These are phyloP conservation scores for Beroe ovata DNA, from an alignment of 37 sponge, comb jelly and placozoan species.

Conservation along the genomic window DNA sequence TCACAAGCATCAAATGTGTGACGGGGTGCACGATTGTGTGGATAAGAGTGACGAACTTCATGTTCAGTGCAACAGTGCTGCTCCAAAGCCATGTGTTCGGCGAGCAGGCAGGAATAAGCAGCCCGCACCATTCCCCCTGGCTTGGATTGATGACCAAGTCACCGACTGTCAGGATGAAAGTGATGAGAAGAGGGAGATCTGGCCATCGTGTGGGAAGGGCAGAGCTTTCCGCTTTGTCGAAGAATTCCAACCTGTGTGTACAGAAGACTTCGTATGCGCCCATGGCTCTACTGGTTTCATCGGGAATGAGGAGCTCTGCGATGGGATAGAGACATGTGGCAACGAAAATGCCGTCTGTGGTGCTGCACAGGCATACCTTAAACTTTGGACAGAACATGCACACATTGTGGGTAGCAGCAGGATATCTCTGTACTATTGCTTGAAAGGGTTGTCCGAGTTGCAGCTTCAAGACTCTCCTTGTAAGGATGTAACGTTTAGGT, in stretches of 20 bases:
- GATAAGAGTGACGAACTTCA: conserved; percentile 15
- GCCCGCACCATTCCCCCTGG: neutral
- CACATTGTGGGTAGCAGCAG: neutral
- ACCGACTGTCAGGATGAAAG: neutral
- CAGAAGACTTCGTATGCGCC: neutral
- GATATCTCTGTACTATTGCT: neutral
- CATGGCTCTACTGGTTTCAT: neutral
- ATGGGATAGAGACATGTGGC: conserved; percentile 32
- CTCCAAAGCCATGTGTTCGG: neutral
- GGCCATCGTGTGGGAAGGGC: conserved; percentile 8
- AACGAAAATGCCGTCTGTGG: neutral
- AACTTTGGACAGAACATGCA: neutral
- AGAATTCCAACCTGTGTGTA: neutral
- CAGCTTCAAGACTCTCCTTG: neutral
- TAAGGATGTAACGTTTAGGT: neutral
- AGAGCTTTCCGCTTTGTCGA: neutral
- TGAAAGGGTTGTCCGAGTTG: neutral
- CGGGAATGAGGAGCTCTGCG: neutral
- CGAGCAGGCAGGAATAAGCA: neutral
- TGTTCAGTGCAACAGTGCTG: neutral
- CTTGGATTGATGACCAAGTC: neutral
- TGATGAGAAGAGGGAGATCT: neutral
- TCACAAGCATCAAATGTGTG: conserved; percentile 46
- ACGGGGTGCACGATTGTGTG: neutral
- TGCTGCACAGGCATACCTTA: neutral